phyloP scores from a whole-genome alignment of 2,113 vertebrate genomes.

The Saccopteryx leptura region DNA sequence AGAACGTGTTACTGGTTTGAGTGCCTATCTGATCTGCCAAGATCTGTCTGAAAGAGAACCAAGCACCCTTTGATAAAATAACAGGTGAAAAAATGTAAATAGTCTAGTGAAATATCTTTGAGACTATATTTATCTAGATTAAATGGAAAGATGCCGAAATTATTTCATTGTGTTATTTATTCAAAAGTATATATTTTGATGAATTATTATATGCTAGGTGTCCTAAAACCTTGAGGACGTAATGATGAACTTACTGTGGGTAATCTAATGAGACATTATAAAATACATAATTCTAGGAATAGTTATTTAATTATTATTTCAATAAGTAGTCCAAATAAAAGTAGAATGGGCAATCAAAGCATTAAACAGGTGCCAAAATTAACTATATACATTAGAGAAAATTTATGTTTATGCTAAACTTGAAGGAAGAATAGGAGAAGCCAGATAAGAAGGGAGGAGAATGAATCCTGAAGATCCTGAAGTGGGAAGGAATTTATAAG shows the following conservation, averaged over 20 bases:
- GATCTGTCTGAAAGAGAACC: not conserved
- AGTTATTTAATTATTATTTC: not conserved
- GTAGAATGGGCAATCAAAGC: not conserved
- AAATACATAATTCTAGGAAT: not conserved
- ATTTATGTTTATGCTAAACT: not conserved
- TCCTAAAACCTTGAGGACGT: not conserved
- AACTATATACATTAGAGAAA: not conserved
- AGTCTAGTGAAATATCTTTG: not conserved
- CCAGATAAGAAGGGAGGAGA: not conserved
- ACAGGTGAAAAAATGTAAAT: not conserved
- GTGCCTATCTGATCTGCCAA: not conserved
- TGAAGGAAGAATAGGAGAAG: not conserved
- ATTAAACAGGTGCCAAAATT: not conserved
- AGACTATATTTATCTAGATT: not conserved
- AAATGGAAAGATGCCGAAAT: not conserved
- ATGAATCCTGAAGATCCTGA: not conserved
- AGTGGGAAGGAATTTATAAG: not conserved
- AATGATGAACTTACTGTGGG: not conserved
- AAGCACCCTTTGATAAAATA: not conserved
- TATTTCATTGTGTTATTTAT: not conserved
- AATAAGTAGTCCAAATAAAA: not conserved
- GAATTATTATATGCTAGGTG: not conserved
- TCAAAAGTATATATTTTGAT: not conserved
- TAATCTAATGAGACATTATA: not conserved
- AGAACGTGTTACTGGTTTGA: not conserved